Conservation (phyloP, 2,797 vertebrate species). For the Pygocentrus nattereri region DNA sequence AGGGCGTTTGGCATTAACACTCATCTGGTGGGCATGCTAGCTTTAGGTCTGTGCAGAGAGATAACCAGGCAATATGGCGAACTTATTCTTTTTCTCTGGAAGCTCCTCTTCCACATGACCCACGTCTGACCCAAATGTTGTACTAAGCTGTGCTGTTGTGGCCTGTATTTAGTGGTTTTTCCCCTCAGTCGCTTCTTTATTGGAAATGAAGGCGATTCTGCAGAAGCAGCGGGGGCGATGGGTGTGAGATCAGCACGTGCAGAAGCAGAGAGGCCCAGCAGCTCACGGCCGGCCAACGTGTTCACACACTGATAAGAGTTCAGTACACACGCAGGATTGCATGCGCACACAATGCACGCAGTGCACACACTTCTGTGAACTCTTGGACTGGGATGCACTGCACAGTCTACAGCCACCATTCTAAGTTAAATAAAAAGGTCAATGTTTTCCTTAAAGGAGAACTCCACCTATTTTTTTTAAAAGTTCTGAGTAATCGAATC, state of each 20-base stretch:
- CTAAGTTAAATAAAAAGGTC: too few relatives aligned
- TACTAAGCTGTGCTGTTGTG: background rate
- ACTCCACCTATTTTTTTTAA: too few relatives aligned
- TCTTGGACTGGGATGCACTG: background rate
- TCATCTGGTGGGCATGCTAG: background rate
- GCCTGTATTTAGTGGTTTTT: background rate
- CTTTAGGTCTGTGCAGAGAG: background rate
- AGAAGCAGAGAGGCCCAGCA: slow-evolving; percentile 4
- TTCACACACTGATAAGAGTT: slow-evolving; percentile 50
- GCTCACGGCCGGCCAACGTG: slow-evolving; percentile 45
- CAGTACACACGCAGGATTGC: slow-evolving; percentile 46
- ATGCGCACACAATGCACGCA: slow-evolving; percentile 3
- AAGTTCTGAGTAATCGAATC: too few relatives aligned
- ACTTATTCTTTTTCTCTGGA: background rate
- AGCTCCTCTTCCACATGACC: background rate
- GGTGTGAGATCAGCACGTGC: slow-evolving; percentile 17
- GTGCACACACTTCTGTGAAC: background rate
- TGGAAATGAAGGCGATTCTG: slow-evolving; percentile 83
- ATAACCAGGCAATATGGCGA: background rate
- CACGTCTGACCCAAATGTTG: background rate
- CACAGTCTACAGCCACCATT: background rate
- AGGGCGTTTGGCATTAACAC: background rate
- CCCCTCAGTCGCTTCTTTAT: background rate
- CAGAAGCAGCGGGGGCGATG: slow-evolving; percentile 77
- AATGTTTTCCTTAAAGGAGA: too few relatives aligned